phyloP scores from a whole-genome alignment of 2,888 invertebrate species.

The Caenorhabditis uteleia region DNA sequence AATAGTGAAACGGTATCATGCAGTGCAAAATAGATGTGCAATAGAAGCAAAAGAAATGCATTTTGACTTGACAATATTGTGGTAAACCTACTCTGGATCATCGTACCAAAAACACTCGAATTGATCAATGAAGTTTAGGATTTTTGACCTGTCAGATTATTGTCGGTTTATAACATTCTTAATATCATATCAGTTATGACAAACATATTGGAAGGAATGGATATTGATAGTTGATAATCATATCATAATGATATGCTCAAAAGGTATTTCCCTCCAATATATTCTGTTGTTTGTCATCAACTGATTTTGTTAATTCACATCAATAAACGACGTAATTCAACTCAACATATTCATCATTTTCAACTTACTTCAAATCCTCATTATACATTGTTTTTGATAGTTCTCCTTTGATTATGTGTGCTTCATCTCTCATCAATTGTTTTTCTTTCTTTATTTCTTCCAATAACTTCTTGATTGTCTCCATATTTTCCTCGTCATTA shows the following conservation, averaged over 20 bases:
- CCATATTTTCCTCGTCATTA: constrained; percentile 50
- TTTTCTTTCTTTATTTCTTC: constrained; percentile 47
- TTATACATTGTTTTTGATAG: constrained; percentile 52
- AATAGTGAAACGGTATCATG: not conserved
- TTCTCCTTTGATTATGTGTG: constrained; percentile 49
- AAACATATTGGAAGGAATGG: not conserved
- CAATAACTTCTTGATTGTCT: constrained; percentile 42
- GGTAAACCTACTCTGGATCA: constrained; percentile 44
- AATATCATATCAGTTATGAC: too few relatives aligned
- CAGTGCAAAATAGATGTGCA: not conserved
- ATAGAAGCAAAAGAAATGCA: not conserved
- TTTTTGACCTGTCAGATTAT: constrained; percentile 48
- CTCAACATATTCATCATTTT: not conserved
- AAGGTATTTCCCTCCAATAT: too few relatives aligned
- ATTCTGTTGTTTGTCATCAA: too few relatives aligned
- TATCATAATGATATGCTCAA: too few relatives aligned
- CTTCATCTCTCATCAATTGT: constrained; percentile 47
- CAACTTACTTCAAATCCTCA: constrained; percentile 43
- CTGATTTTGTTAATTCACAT: not conserved
- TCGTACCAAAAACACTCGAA: constrained; percentile 53
- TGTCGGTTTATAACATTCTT: not conserved
- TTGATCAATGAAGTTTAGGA: constrained; percentile 53
- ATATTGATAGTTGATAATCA: too few relatives aligned
- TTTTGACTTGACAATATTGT: not conserved
- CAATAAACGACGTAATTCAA: not conserved